Evolutionary conservation across 2,797 vertebrate species (phyloP).

Genomic region (Peromyscus eremicus): DNA sequence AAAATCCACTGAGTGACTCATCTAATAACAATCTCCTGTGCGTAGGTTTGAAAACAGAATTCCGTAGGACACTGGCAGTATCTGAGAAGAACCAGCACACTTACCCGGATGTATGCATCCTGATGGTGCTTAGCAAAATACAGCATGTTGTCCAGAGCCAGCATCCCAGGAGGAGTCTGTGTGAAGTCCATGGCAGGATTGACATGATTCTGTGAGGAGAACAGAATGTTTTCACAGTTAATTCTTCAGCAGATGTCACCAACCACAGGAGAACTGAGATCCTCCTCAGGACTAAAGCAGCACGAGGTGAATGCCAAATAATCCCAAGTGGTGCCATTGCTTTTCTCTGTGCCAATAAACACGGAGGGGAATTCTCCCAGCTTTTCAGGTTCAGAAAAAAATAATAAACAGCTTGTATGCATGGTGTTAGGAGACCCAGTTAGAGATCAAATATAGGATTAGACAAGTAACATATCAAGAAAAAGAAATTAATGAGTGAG

Average conservation of each 20-base stretch:
- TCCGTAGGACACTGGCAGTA: neutral
- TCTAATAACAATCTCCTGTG: neutral
- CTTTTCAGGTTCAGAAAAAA: neutral
- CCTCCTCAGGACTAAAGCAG: neutral
- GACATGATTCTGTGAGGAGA: constrained; percentile 94
- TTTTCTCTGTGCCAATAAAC: neutral
- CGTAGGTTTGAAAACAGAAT: neutral
- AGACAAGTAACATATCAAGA: neutral
- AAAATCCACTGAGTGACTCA: neutral
- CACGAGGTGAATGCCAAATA: neutral
- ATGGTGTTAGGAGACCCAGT: neutral
- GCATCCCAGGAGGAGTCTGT: constrained; percentile 98
- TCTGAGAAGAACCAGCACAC: constrained; percentile 26
- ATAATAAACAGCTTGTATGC: neutral
- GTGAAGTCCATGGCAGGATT: constrained; percentile 99
- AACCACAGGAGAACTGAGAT: neutral
- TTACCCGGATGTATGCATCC: constrained; percentile 98
- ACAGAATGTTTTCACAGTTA: constrained; percentile 37
- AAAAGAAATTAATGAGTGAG: neutral
- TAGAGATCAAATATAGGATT: neutral
- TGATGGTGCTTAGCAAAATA: constrained; percentile 98
- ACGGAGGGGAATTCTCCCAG: neutral
- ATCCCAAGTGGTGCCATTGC: neutral
- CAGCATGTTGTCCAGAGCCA: constrained; percentile 98
- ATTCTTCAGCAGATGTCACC: neutral